Evolutionary conservation across 2,888 invertebrate genomes (phyloP).

Genomic region (Watsonalla binaria): DNA sequence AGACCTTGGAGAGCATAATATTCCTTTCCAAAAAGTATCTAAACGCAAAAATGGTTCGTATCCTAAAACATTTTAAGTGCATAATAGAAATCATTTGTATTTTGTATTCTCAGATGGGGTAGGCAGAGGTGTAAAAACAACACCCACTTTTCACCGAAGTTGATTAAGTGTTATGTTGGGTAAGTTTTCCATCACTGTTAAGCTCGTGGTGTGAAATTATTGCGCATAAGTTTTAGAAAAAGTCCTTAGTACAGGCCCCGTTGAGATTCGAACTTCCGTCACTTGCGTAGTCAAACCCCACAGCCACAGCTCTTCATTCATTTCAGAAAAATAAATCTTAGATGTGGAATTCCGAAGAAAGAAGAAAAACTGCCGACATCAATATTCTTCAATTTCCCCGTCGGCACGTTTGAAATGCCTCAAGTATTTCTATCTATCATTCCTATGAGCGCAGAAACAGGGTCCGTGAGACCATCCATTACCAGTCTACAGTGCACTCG

Average conservation of each 20-base stretch:
- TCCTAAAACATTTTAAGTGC: no score
- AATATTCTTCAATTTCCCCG: conserved; percentile 43
- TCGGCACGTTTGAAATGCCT: conserved; percentile 26
- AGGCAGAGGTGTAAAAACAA: no score
- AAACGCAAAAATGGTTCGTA: no score
- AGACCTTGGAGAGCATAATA: no score
- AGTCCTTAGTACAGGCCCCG: conserved; percentile 6
- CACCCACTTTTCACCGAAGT: no score
- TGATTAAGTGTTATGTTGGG: no score
- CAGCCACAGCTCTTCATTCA: no score
- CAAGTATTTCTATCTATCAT: conserved; percentile 51
- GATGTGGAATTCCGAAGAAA: conserved; percentile 27
- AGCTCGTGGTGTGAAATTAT: no score
- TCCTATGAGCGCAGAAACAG: conserved; percentile 41
- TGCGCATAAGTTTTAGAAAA: neutral
- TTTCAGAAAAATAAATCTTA: conserved; percentile 1
- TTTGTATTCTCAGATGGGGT: no score
- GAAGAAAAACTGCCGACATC: conserved; percentile 29
- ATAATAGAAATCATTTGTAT: no score
- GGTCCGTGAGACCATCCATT: conserved; percentile 49
- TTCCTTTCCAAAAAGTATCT: no score
- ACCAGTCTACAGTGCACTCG: conserved; percentile 46
- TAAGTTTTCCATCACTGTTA: conserved; percentile 6
- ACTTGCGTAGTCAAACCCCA: no score
- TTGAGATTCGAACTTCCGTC: neutral